A percentile compares a stretch with the other conserved stretches of the same genome.
Evolutionary conservation across 2,113 vertebrate species (phyloP).

Genomic region (Excalfactoria chinensis): DNA sequence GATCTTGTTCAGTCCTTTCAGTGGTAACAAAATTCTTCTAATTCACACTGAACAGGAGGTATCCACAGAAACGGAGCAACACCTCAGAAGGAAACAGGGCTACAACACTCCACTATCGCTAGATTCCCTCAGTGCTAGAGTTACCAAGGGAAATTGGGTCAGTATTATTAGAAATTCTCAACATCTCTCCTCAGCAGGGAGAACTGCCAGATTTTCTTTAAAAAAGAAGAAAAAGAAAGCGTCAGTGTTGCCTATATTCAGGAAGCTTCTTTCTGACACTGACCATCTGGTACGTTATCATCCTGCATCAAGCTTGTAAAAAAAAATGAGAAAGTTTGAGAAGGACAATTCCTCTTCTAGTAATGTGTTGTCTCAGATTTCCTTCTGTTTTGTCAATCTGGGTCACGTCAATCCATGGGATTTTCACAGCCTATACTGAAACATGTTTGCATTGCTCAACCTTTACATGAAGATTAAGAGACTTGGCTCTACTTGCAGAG

Average conservation of each 20-base stretch:
- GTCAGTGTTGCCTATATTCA: constrained; percentile 52
- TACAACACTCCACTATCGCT: constrained; percentile 1
- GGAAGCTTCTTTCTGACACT: constrained; percentile 59
- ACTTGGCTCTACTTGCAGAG: neutral
- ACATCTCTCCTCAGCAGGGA: constrained; percentile 37
- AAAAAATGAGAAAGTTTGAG: constrained; percentile 20
- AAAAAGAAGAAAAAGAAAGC: neutral
- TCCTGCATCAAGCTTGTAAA: neutral
- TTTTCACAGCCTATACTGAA: neutral
- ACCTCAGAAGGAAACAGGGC: constrained; percentile 1
- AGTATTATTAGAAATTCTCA: constrained; percentile 66
- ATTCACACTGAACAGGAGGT: constrained; percentile 36
- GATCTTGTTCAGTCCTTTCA: neutral
- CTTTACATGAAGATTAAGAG: neutral
- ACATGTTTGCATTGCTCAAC: neutral
- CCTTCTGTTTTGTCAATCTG: constrained; percentile 6
- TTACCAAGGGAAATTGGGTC: constrained; percentile 56
- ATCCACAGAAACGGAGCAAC: constrained; percentile 14
- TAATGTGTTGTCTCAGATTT: constrained; percentile 26
- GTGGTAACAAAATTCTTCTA: constrained; percentile 8
- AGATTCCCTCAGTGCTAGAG: neutral
- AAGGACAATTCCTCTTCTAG: neutral
- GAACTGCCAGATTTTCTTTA: constrained; percentile 49
- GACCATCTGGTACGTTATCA: constrained; percentile 65
- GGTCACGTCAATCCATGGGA: neutral